Conservation (phyloP, 2,797 vertebrate species). For the Paratrypauchen microcephalus region DNA sequence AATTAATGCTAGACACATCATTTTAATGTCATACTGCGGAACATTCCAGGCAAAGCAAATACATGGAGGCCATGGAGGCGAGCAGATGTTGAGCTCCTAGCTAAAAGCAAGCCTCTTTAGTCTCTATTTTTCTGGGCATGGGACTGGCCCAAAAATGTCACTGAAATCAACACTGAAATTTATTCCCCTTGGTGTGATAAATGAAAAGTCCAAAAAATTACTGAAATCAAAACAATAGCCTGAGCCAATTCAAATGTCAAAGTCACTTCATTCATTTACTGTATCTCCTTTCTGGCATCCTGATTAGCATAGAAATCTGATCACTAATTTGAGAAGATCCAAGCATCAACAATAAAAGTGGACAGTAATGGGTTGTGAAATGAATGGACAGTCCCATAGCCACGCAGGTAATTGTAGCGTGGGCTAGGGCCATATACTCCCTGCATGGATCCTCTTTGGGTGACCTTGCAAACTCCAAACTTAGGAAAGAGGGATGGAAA, state of each 20-base stretch:
- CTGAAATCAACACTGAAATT: not conserved
- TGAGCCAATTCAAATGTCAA: slow-evolving; percentile 1
- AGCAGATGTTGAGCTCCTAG: not conserved
- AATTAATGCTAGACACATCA: too few species aligned
- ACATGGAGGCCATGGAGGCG: too few species aligned
- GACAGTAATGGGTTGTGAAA: slow-evolving; percentile 65
- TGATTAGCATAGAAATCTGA: slow-evolving; percentile 44
- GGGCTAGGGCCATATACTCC: slow-evolving; percentile 4
- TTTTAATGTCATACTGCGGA: too few species aligned
- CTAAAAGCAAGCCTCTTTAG: not conserved
- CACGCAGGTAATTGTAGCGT: slow-evolving; percentile 67
- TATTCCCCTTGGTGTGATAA: not conserved
- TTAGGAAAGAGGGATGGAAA: slow-evolving; percentile 17
- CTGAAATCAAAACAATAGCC: slow-evolving; percentile 15
- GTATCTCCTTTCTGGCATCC: slow-evolving; percentile 28
- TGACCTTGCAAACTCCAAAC: slow-evolving; percentile 64
- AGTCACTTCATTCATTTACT: slow-evolving; percentile 14
- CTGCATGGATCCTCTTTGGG: slow-evolving; percentile 51
- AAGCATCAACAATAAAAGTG: slow-evolving; percentile 59
- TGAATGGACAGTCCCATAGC: slow-evolving; percentile 66
- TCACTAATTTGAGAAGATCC: slow-evolving; percentile 47
- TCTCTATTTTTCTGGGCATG: not conserved
- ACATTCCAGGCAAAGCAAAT: too few species aligned
- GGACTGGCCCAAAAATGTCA: not conserved
- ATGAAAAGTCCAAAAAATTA: slow-evolving; percentile 3